Evolutionary conservation across 2,888 invertebrate species (phyloP), one percentile per base, ranked within the genome.

Genomic region (Aricia artaxerxes): DNA sequence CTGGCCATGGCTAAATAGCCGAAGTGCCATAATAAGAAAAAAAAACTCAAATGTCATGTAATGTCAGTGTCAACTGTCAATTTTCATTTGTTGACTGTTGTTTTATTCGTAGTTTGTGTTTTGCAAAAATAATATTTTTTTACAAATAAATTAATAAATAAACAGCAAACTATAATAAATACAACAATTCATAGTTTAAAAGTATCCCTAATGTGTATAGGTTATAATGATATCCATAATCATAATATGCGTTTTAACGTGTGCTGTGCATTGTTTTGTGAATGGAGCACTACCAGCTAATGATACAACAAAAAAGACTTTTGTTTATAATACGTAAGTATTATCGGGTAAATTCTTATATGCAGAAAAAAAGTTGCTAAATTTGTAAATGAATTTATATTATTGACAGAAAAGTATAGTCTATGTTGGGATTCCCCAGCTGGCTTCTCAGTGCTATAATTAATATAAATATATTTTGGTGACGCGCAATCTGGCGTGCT

Each of bases 271-370:
- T 44, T 72, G 69, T 44, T 60, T 64, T 60, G 72, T 69, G 16
- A 72, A 79, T 79, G 31, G 60, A 24, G 61, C 72, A 11, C 60
- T 73, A 11, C 44, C 44, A 64, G 49, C 73, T 35, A 83, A 85
- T 84, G 80, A 77, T 40, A 83, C 81, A 31, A 83, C 81, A 31
- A 85, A 86, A 73, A 90, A 88, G 82, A 86, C 84, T 24, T 92
- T 92, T 85, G 84, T 90, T 82, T 91, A 91, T 80, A 84, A 88
- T 78, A 87, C 82, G 92, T 92, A 87, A 88, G 92, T 89, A 13
- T 35, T 77, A 72, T 77, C 16, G 24, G 38, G 35, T 49, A 57
- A 40, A 72, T 1, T 13, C 35, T 69, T 4, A 35, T 9, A 24
- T 7, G 9, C 53, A 53, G 13, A 53, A 53, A 9, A 13, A 11